Evolutionary conservation across 2,797 vertebrate genomes (phyloP).

Genomic region (Phoebastria nigripes): DNA sequence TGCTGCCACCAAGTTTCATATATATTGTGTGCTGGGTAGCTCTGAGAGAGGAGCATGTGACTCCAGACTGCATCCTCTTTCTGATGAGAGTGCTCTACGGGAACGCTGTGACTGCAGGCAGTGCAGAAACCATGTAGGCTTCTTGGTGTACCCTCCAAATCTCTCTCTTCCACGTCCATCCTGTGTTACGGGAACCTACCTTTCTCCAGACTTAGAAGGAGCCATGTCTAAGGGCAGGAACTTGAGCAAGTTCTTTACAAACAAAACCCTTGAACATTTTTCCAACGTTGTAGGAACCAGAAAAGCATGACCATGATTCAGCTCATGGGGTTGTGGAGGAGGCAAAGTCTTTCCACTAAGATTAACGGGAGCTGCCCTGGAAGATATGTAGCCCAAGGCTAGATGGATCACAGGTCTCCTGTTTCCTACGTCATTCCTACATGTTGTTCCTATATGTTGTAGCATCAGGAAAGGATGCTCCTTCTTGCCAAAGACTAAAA

Average conservation of each 20-base stretch:
- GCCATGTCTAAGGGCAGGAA: background rate
- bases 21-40: background rate
- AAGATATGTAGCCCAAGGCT: background rate
- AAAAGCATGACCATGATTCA: background rate
- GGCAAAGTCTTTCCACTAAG: background rate
- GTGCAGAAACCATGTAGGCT: background rate
- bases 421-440: background rate
- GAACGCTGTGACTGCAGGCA: background rate
- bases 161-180: background rate
- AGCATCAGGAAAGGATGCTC: background rate
- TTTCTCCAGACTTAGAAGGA: background rate
- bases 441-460: background rate
- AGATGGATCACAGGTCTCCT: background rate
- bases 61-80: background rate
- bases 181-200: background rate
- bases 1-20: background rate
- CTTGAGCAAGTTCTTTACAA: background rate
- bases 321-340: background rate
- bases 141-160: background rate
- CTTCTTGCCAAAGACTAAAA: background rate
- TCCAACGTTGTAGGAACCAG: background rate
- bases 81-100: background rate
- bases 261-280: background rate
- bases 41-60: background rate
- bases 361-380: background rate